Evolutionary conservation across 2,797 vertebrate species (phyloP).

Genomic region (Lycodopsis pacificus): DNA sequence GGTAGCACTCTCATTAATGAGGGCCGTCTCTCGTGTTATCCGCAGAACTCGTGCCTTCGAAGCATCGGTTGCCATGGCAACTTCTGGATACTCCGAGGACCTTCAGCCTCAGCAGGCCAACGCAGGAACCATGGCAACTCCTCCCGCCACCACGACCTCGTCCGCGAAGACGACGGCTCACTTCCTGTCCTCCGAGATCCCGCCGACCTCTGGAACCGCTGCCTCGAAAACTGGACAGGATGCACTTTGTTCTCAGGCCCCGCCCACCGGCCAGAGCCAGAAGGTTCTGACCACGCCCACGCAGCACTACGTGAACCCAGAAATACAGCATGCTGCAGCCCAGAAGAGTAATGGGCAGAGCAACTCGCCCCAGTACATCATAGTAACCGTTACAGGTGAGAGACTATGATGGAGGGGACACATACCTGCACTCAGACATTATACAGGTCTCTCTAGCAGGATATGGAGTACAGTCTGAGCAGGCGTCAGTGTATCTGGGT

Average conservation of each 20-base stretch:
- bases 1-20: slow-evolving; percentile 45
- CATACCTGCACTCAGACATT: not conserved
- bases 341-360: slow-evolving; percentile 81
- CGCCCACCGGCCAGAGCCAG: slow-evolving; percentile 76
- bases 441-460: not conserved
- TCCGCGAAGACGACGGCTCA: slow-evolving; percentile 80
- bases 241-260: slow-evolving; percentile 76
- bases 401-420: not conserved
- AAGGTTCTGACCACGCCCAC: slow-evolving; percentile 78
- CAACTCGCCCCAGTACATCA: slow-evolving; percentile 90
- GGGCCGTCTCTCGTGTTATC: slow-evolving; percentile 46
- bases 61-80: slow-evolving; percentile 88
- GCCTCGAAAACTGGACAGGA: slow-evolving; percentile 77
- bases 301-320: slow-evolving; percentile 85
- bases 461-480: slow-evolving; percentile 2
- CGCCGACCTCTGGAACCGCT: slow-evolving; percentile 72
- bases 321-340: slow-evolving; percentile 78
- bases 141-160: slow-evolving; percentile 80
- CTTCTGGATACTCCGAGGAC: slow-evolving; percentile 90
- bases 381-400: slow-evolving; percentile 94
- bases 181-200: slow-evolving; percentile 87
- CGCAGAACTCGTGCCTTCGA: slow-evolving; percentile 72
- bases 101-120: slow-evolving; percentile 88
- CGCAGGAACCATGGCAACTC: slow-evolving; percentile 78
- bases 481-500: not conserved